phyloP scores from a whole-genome alignment of 2,888 invertebrate genomes.

The Synanthedon myopaeformis region DNA sequence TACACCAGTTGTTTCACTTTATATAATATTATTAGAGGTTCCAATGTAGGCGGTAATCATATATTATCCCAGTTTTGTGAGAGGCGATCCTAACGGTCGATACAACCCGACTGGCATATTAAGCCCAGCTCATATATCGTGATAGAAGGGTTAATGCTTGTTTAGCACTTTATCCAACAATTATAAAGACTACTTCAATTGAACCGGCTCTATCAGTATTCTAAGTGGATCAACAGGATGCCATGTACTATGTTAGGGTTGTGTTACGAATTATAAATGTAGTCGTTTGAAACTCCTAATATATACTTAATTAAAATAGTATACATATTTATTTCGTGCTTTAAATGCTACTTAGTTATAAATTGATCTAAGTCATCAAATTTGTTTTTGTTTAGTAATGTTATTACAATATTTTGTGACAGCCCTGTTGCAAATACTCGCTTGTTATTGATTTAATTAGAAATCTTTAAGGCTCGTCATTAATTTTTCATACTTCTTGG shows the following conservation, averaged over 20 bases:
- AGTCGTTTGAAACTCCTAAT: too few species aligned
- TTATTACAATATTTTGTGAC: too few species aligned
- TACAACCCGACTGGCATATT: constrained; percentile 18
- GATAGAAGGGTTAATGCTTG: constrained; percentile 18
- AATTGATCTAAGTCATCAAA: too few species aligned
- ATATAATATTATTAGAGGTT: too few species aligned
- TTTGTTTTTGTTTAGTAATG: too few species aligned
- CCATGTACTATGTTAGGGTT: too few species aligned
- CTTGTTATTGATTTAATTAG: not conserved
- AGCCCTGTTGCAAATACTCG: not conserved
- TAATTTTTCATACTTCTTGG: not conserved
- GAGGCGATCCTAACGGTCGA: constrained; percentile 5
- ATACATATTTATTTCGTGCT: too few species aligned
- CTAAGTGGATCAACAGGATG: not conserved
- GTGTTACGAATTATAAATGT: too few species aligned
- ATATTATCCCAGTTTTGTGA: not conserved
- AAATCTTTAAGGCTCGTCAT: not conserved
- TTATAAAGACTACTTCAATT: constrained; percentile 10
- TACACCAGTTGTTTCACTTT: too few species aligned
- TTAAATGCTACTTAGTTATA: too few species aligned
- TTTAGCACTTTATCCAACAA: constrained; percentile 22
- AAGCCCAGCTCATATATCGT: constrained; percentile 19
- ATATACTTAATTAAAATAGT: too few species aligned
- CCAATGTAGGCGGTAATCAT: not conserved
- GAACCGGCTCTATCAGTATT: not conserved